Evolutionary conservation across 2,113 vertebrate species (phyloP), one percentile per base, ranked within the genome.

Genomic region (Sciurus niger): DNA sequence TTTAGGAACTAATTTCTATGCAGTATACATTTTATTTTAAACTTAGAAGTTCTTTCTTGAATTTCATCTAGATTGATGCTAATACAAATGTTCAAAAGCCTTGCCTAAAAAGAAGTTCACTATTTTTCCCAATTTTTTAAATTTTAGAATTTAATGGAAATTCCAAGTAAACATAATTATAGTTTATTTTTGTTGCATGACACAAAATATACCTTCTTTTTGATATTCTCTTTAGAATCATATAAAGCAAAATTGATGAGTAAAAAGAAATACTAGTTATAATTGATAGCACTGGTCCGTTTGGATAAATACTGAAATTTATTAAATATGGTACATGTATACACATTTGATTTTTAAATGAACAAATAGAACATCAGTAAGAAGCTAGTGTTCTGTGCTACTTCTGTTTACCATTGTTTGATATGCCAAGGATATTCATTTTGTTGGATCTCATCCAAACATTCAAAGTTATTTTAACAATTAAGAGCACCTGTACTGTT

Each of bases 121-220:
- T 51, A 43, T 43, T 73, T 72, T 53, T 32, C 51, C 28, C 22
- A 30, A 12, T 34, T 84, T 85, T 58, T 90, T 46, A 28, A 48
- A 86, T 46, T 93, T 93, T 74, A 68, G n/a, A 68, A 74, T 87
- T 68, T 73, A 86, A 72, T 58, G 34, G 67, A 93, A 73, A 25
- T 40, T 77, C 8, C 43, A 90, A 85, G 10, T 4, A 88, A 88
- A 6, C 17, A 12, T 46, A 63, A 67, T 3, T 63, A 5, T 37
- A 67, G 8, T 74, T 37, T 65, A 7, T 84, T 84, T 67, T 88
- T 88, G 67, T 34, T 68, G 24, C 30, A 2, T 78, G 65, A 6
- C 53, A 79, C 93, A 73, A 73, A 73, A 73, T 85, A 6, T 60
- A n/a, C 8, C 43, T 28, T 67, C 8, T 46, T 82, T 63, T 67